Evolutionary conservation across 30 jellyfish, hydroid and myxozoan species (phyloP), one percentile per base, ranked within the genome.

Genomic region (Hydra vulgaris): DNA sequence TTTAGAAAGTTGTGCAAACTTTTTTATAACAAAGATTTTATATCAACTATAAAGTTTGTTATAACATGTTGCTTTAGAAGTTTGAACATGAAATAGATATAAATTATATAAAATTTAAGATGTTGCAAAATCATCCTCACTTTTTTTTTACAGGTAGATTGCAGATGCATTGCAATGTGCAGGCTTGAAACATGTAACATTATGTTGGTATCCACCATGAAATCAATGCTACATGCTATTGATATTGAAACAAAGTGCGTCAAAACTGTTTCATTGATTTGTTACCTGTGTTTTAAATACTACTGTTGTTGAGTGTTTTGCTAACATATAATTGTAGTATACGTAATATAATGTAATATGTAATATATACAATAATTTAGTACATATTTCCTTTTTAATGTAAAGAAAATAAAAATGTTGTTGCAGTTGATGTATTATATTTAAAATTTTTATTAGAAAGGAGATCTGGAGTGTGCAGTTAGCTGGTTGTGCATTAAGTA

Each of bases 381-480:
- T n/a, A n/a, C n/a, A n/a, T n/a, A n/a, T n/a, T n/a, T n/a, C n/a
- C n/a, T n/a, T n/a, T n/a, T n/a, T n/a, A n/a, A n/a, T n/a, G n/a
- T n/a, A n/a, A n/a, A n/a, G n/a, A n/a, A n/a, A n/a, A n/a, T n/a
- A n/a, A n/a, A n/a, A n/a, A n/a, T n/a, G n/a, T n/a, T n/a, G n/a
- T n/a, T n/a, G n/a, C n/a, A n/a, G n/a, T n/a, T 40, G 61, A 3
- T 40, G 12, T 3, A 40, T 68, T 15, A 1, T 68, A 68, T 3
- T 3, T 3, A n/a, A 23, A 68, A 15, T 69, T 70, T 20, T 26
- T 76, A 25, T 7, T 74, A 89, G 97, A 72, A 70, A 84, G 27
- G 97, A 89, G 77, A 27, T 89, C 15, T 89, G 97, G 97, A 72
- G 82, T 21, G 26, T 89, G 69, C 95, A 85, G 69, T 88, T 89